Conservation (phyloP, 2,113 vertebrate genomes). For the Pseudois nayaur region DNA sequence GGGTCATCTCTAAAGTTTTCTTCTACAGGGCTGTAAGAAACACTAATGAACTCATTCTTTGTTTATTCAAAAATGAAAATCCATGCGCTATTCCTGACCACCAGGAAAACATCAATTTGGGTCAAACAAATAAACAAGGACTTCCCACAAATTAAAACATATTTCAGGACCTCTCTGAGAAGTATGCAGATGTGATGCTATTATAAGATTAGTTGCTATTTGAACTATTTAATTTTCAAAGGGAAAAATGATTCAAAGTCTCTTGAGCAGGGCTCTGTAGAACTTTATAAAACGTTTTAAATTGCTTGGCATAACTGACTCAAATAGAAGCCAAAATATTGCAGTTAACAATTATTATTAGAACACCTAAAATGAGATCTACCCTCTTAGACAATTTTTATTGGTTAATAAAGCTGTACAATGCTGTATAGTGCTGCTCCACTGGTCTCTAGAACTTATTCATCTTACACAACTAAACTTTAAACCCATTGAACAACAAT, state of each 20-base stretch:
- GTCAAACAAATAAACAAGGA: not conserved
- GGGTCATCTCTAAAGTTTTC: not conserved
- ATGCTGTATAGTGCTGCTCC: not conserved
- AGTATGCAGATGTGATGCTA: not conserved
- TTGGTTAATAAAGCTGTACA: not conserved
- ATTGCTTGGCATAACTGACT: not conserved
- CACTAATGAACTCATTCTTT: not conserved
- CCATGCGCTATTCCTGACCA: not conserved
- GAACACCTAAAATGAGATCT: not conserved
- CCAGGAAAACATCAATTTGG: not conserved
- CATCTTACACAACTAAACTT: not conserved
- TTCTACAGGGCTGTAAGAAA: not conserved
- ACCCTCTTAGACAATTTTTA: not conserved
- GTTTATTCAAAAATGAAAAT: slow-evolving; percentile 24
- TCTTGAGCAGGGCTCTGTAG: not conserved
- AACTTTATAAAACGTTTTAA: not conserved
- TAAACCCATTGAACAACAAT: not conserved
- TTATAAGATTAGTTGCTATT: not conserved
- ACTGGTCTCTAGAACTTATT: not conserved
- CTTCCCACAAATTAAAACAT: not conserved
- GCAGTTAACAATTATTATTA: not conserved
- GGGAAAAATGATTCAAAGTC: not conserved
- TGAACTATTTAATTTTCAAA: not conserved
- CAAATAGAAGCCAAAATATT: not conserved
- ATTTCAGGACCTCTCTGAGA: not conserved